Base-by-base conservation (phyloP, 1,140 invertebrate species). In the Laupala kohalensis region DNA sequence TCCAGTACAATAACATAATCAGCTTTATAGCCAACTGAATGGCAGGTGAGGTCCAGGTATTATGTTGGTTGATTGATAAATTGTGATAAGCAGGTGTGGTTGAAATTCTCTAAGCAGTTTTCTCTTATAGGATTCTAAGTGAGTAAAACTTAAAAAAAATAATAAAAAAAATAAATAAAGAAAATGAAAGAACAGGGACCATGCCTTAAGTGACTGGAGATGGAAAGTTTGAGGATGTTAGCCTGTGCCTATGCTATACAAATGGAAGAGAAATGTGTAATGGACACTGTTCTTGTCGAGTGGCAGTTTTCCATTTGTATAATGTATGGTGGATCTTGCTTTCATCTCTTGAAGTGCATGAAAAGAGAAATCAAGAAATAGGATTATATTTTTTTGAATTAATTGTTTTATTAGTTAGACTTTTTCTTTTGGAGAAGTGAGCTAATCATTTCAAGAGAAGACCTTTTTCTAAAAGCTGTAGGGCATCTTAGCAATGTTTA, bases 21-120 rank as follows among this genome's bases (percentile, higher is more conserved):
- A 65, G 68, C 68, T 73, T 69, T 72, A 64, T 29, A 65, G 37
- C 63, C 53, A 73, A 26, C 63, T 64, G 28, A 69, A 69, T 69
- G 64, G 30, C 68, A 73, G 69, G 69, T 73, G 68, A 73, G 64
- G 65, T 72, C 69, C 68, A 72, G 67, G 72, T 72, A 29, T 72
- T 72, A 64, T 64, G 26, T 72, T 69, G 62, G 67, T 72, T 72
- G 27, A 30, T 66, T 71, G 69, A 30, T 70, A 30, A 53, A 53
- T 53, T 53, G 37, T 53, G 37, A 53, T 53, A 53, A 53, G 19
- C 27, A 70, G 69, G 69, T 70, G 69, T 70, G 69, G 27, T 70
- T 28, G 25, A 64, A 25, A 70, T 64, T 70, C 53, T 27, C 53
- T 70, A 53, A 53, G 37, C 37, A 53, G 37, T 53, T 53, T 53